Evolutionary conservation across 2,113 vertebrate species (phyloP), one percentile per base, ranked within the genome.

Genomic region (Pogonocichla stellata): DNA sequence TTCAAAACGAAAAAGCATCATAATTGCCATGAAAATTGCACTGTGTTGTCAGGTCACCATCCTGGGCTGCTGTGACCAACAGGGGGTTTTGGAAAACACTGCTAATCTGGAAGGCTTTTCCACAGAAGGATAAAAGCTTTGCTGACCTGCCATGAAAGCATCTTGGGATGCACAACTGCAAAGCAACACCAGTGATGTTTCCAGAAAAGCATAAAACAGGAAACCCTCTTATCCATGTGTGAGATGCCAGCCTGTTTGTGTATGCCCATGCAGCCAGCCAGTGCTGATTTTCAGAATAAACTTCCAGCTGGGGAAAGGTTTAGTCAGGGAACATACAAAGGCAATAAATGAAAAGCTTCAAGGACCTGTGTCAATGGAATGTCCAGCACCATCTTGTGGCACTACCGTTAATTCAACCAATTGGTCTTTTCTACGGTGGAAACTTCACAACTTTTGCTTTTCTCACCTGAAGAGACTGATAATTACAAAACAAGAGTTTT

Each of bases 371-470:
- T 58, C 57, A 47, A 16, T 53, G 28, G 94, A 79, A 92, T 34
- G 58, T 84, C 72, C 93, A 53, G 79, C 79, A 93, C 92, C 92
- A 96, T 93, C 93, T 97, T 96, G 92, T 97, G 96, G 77, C 51
- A 86, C 56, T 82, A 51, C 20, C 24, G 47, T 83, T 91, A 73
- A 91, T 58, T 82, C 71, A 95, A 47, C 38, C 26, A 66, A 23
- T 20, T 71, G 43, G 13, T 79, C 60, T 90, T 91, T 95, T 91
- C 53, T 60, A 4, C 61, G 64, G 62, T 66, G 57, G 75, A 45
- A 54, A 77, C 54, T 71, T 57, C 1, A 0, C 8, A 53, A 38
- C 12, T 15, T 43, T 11, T 20, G 34, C 5, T 51, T 56, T 69
- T 84, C 34, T 66, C 24, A 5, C 10, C 31, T 31, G 23, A 65